Evolutionary conservation across 1,140 invertebrate genomes (phyloP), one percentile per base, ranked within the genome.

Genomic region (Chironomus tepperi): DNA sequence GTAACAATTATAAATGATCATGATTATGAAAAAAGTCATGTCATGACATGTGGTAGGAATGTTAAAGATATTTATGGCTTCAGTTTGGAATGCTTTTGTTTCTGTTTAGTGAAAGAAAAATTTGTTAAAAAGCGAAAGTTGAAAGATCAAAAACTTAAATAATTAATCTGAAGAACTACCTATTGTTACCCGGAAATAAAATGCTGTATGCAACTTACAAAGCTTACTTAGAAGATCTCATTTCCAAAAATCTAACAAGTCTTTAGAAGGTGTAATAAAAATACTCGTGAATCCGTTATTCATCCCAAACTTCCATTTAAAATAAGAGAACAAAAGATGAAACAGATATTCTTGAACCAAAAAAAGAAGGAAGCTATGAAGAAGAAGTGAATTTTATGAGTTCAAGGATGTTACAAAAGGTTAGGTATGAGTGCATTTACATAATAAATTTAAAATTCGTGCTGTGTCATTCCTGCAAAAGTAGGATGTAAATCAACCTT

Each of bases 71-170:
- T 34, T 34, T n/a, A 57, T 57, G 47, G 47, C 47, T 57, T 57
- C 47, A 57, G 12, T 15, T 5, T 57, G 47, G 47, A 57, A 57
- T 57, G 47, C 3, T 57, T 57, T 57, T 57, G 47, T 57, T 57
- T 57, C 47, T 15, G n/a, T 34, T 34, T 34, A 34, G 24, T 34
- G 24, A 34, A 34, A 34, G 24, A 34, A 34, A 34, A 34, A 34
- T 34, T 57, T 57, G 47, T 57, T n/a, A 57, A 57, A 57, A 57
- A 57, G 47, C 47, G 47, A 57, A 57, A 57, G 47, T 57, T 57
- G 10, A 57, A 57, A 57, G 47, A n/a, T 57, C 47, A 57, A n/a
- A 57, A 12, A 47, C 15, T 47, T 9, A 47, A 15, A 57, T 2
- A 34, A 34, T 34, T 34, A 2, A 34, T 34, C 24, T 34, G 5